These are phyloP conservation scores for Sycophaga agraensis DNA, from an alignment of 1,140 invertebrate genomes.

Conservation along the genomic window DNA sequence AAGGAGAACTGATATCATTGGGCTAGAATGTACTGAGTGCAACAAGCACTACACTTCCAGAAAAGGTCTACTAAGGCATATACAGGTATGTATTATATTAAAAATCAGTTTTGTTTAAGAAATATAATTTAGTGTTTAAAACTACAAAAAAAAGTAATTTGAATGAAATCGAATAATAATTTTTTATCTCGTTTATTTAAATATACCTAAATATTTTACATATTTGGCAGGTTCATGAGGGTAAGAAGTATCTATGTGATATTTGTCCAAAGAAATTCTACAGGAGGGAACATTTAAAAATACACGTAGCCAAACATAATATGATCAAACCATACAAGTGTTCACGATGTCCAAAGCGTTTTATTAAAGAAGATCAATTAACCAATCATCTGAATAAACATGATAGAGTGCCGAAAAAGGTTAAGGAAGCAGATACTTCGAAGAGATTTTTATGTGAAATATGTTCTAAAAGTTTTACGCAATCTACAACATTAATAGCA, in stretches of 20 bases:
- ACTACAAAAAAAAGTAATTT: too few relatives aligned
- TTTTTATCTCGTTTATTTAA: too few relatives aligned
- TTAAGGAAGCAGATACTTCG: constrained; percentile 64
- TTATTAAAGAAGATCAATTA: constrained; percentile 57
- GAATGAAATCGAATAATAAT: too few relatives aligned
- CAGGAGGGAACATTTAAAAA: constrained; percentile 63
- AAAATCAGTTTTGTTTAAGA: background rate
- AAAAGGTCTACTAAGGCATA: constrained; percentile 62
- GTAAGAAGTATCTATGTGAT: constrained; percentile 67
- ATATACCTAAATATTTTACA: too few relatives aligned
- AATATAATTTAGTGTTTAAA: too few relatives aligned
- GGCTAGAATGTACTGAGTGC: constrained; percentile 58
- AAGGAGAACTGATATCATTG: constrained; percentile 54
- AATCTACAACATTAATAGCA: constrained; percentile 56
- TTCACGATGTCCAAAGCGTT: constrained; percentile 52
- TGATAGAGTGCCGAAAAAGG: constrained; percentile 62
- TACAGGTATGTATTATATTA: constrained; percentile 45
- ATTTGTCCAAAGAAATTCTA: constrained; percentile 70
- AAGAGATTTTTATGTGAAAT: constrained; percentile 71
- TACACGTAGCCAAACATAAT: constrained; percentile 56
- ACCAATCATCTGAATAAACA: constrained; percentile 58
- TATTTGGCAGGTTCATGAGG: constrained; percentile 59
- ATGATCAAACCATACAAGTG: constrained; percentile 59
- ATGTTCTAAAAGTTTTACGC: constrained; percentile 63
- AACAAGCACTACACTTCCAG: constrained; percentile 67